Percentiles rank a stretch among this genome's conserved stretches.
Evolutionary conservation across 2,797 vertebrate species (phyloP).

Genomic region (Leptatherina wallacei): DNA sequence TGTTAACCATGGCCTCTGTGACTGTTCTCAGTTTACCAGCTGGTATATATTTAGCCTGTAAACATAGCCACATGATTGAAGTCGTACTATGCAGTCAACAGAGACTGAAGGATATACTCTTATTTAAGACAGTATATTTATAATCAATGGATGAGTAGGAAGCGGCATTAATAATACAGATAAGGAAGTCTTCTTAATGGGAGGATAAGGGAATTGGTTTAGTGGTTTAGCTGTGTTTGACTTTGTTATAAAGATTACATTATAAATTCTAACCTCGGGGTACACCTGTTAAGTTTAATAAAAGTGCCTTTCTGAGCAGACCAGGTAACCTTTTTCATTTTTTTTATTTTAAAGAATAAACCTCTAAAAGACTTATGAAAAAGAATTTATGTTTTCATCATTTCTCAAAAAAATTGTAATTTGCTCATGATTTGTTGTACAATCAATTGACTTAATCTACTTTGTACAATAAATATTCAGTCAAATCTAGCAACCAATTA

Average conservation of each 20-base stretch:
- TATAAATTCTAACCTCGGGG: too few relatives aligned
- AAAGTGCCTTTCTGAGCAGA: too few relatives aligned
- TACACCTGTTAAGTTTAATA: too few relatives aligned
- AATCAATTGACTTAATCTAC: neutral
- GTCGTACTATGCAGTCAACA: conserved; percentile 10
- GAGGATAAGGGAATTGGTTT: neutral
- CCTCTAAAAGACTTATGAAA: neutral
- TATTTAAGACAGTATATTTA: conserved; percentile 34
- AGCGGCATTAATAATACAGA: conserved; percentile 10
- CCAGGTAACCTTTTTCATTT: neutral
- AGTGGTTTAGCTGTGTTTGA: neutral
- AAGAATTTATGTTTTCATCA: neutral
- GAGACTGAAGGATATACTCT: conserved; percentile 22
- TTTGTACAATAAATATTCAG: neutral
- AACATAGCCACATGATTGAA: conserved; percentile 36
- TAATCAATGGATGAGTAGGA: neutral
- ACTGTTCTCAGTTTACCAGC: conserved; percentile 29
- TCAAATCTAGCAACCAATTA: neutral
- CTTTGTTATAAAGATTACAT: neutral
- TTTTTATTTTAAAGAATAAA: too few relatives aligned
- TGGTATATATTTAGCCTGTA: conserved; percentile 43
- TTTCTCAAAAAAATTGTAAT: neutral
- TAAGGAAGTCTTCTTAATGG: conserved; percentile 3
- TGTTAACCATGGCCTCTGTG: neutral
- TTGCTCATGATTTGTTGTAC: neutral